phyloP scores from a whole-genome alignment of 2,113 vertebrate genomes.

The Eira barbara region DNA sequence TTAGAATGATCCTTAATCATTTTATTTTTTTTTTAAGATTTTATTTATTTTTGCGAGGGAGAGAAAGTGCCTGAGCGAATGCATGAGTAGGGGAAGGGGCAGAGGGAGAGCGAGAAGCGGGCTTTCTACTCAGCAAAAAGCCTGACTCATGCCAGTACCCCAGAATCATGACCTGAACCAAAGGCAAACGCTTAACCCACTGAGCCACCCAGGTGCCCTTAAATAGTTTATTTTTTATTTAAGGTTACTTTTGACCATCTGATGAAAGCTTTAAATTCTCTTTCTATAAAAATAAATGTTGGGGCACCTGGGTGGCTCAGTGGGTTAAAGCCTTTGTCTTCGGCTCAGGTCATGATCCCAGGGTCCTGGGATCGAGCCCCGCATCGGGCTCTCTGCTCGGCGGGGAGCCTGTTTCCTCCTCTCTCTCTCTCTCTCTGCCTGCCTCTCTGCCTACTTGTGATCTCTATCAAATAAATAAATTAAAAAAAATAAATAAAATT shows the following conservation, averaged over 20 bases:
- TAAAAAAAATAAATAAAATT: too few species aligned
- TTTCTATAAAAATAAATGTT: background rate
- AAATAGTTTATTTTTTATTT: background rate
- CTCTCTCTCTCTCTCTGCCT: too few species aligned
- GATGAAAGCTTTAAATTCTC: background rate
- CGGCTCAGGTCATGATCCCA: too few species aligned
- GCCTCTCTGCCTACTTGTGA: too few species aligned
- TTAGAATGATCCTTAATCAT: background rate
- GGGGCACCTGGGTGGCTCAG: too few species aligned
- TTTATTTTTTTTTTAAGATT: background rate
- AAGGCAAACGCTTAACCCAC: background rate
- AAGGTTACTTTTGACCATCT: background rate
- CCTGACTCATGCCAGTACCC: background rate
- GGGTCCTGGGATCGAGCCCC: too few species aligned
- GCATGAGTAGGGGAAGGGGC: background rate
- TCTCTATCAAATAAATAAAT: too few species aligned
- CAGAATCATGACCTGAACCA: background rate
- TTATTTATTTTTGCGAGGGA: background rate
- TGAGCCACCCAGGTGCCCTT: background rate
- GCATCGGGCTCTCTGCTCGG: too few species aligned
- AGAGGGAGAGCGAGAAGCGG: background rate
- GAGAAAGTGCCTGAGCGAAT: rapidly evolving
- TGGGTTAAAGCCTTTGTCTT: too few species aligned
- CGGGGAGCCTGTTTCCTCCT: too few species aligned
- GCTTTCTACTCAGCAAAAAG: background rate